Percentiles rank a stretch among this genome's conserved stretches.
Evolutionary conservation across 2,888 invertebrate genomes (phyloP).

Genomic region (Theretra japonica): DNA sequence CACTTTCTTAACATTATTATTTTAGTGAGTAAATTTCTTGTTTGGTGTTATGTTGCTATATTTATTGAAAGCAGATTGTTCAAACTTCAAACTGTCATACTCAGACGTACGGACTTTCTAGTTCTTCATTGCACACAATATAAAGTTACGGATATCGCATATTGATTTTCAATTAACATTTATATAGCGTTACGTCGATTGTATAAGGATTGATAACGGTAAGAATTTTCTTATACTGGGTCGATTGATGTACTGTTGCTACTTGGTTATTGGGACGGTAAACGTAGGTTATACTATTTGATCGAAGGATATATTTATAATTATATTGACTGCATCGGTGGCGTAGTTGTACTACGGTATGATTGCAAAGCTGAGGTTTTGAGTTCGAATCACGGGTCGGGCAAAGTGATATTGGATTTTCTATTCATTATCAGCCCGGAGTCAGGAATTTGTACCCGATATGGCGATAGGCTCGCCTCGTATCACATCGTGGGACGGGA

Average conservation of each 20-base stretch:
- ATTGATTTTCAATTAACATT: constrained; percentile 14
- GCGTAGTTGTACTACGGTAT: too few species aligned
- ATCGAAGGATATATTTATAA: too few species aligned
- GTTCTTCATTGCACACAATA: constrained; percentile 43
- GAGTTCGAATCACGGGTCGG: too few species aligned
- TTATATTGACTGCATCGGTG: too few species aligned
- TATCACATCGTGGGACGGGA: too few species aligned
- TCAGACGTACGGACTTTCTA: constrained; percentile 41
- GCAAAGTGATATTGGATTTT: too few species aligned
- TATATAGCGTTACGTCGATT: constrained; percentile 4
- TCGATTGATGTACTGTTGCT: neutral
- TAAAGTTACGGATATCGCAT: constrained; percentile 24
- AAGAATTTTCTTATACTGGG: constrained; percentile 10
- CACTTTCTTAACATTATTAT: constrained; percentile 7
- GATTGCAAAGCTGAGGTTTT: too few species aligned
- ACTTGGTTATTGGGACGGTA: neutral
- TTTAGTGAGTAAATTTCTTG: neutral
- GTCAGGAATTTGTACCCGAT: too few species aligned
- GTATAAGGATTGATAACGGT: constrained; percentile 21
- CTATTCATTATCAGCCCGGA: too few species aligned
- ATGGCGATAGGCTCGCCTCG: too few species aligned
- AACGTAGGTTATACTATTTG: neutral
- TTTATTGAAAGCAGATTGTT: constrained; percentile 28
- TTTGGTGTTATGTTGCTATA: constrained; percentile 13
- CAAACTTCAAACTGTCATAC: constrained; percentile 38